Evolutionary conservation across 2,888 invertebrate species (phyloP), one percentile per base, ranked within the genome.

Genomic region (Halictus ligatus): DNA sequence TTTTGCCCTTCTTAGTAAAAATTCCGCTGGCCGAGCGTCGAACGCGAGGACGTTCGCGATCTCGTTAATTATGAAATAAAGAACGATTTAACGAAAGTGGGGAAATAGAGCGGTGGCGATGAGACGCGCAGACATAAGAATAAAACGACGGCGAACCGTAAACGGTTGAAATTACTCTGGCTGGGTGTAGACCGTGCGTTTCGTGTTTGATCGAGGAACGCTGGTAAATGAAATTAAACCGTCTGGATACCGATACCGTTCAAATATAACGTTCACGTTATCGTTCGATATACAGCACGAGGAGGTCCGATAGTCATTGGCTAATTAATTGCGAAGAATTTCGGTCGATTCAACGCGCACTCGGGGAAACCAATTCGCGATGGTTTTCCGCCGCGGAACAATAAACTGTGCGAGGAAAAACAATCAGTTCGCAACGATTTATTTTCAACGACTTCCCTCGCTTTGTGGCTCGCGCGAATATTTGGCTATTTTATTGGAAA

Each of bases 281-380:
- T 78, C 81, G 50, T 69, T 73, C 54, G 72, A 71, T 75, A 35
- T 50, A 74, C 25, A 60, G 60, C 60, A 25, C 35, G 77, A 80
- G 54, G 48, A 75, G 54, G 29, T 60, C 15, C 46, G 50, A 21
- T 25, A 72, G 60, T 74, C 76, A 85, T 79, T 73, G 81, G 71
- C 64, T 85, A 86, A 86, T 86, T 87, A 86, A 86, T 83, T 75
- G 21, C 73, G 25, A 43, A 60, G 35, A 76, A 78, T 77, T 80
- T 86, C 72, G 35, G 18, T 21, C 29, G 43, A 13, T 10, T 54
- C 40, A 64, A 60, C 69, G 29, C 43, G 40, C 35, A 58, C 50
- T 83, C 48, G 73, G 73, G 21, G 48, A 77, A 81, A 75, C 75
- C 79, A 74, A 79, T 81, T 78, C 67, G 58, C 50, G 46, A 21